phyloP scores from a whole-genome alignment of 1,140 invertebrate genomes.

The Lasioglossum baleicum region DNA sequence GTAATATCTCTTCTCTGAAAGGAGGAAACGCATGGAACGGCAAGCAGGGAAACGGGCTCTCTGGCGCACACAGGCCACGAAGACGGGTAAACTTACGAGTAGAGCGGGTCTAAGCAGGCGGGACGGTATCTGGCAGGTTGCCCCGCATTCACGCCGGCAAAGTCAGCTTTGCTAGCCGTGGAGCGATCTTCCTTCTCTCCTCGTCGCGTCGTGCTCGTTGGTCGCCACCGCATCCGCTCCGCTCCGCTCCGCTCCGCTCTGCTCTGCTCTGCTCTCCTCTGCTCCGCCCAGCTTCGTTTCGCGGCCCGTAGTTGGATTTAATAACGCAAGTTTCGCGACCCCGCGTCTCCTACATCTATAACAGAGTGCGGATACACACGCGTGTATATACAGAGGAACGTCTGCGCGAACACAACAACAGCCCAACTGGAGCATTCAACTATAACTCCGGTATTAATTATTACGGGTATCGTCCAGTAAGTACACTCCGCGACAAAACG shows the following conservation, averaged over 20 bases:
- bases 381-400: not conserved
- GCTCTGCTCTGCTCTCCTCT: not conserved
- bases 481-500: too few relatives aligned
- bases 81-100: slow-evolving; percentile 39
- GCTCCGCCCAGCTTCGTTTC: slow-evolving; percentile 22
- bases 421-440: slow-evolving; percentile 2
- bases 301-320: slow-evolving; percentile 53
- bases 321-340: slow-evolving; percentile 49
- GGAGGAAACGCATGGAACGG: not conserved
- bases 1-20: slow-evolving; percentile 21
- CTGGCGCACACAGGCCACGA: slow-evolving; percentile 1
- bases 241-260: not conserved
- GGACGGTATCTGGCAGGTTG: slow-evolving; percentile 54
- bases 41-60: not conserved
- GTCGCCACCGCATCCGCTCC: slow-evolving; percentile 8
- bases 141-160: slow-evolving; percentile 29
- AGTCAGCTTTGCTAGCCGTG: slow-evolving; percentile 35
- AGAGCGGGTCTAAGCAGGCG: slow-evolving; percentile 44
- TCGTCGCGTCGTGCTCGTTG: not conserved
- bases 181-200: not conserved
- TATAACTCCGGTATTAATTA: slow-evolving; percentile 39
- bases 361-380: not conserved
- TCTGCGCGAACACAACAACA: slow-evolving; percentile 1
- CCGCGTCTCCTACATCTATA: slow-evolving; percentile 24
- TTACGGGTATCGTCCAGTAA: not conserved